Evolutionary conservation across 2,113 vertebrate species (phyloP).

Genomic region (Percina caprodes): DNA sequence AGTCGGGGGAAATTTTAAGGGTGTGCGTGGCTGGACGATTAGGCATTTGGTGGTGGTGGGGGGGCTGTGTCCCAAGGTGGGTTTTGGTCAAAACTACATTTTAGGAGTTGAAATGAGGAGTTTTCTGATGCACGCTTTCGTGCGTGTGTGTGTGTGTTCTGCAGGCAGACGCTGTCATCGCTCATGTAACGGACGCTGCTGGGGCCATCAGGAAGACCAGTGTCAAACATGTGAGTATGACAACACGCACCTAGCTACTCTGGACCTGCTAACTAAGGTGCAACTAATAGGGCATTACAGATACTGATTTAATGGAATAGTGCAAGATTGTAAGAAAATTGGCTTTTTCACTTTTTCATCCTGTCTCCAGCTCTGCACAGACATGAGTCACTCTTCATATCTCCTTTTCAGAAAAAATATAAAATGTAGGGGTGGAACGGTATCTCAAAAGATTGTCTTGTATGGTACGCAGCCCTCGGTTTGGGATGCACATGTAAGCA

Average conservation of each 20-base stretch:
- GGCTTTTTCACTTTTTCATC: background rate
- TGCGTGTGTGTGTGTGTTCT: constrained; percentile 26
- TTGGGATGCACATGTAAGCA: constrained; percentile 54
- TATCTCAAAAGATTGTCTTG: constrained; percentile 56
- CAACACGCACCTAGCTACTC: background rate
- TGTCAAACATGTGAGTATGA: constrained; percentile 94
- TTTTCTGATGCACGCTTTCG: constrained; percentile 6
- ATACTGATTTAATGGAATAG: background rate
- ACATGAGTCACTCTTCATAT: background rate
- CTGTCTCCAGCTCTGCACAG: background rate
- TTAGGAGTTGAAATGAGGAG: constrained; percentile 31
- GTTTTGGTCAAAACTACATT: constrained; percentile 22
- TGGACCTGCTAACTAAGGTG: background rate
- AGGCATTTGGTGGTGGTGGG: background rate
- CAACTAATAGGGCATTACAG: background rate
- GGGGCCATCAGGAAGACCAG: constrained; percentile 94
- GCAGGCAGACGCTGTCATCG: constrained; percentile 94
- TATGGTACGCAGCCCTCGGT: constrained; percentile 61
- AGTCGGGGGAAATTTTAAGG: constrained; percentile 1
- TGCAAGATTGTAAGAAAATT: background rate
- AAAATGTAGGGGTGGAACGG: constrained; percentile 64
- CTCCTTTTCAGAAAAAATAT: background rate
- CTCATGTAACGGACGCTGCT: constrained; percentile 94
- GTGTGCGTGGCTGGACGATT: constrained; percentile 4
- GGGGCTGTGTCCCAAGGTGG: background rate